phyloP scores from a whole-genome alignment of 2,888 invertebrate species.

The Drosophila anomalata region DNA sequence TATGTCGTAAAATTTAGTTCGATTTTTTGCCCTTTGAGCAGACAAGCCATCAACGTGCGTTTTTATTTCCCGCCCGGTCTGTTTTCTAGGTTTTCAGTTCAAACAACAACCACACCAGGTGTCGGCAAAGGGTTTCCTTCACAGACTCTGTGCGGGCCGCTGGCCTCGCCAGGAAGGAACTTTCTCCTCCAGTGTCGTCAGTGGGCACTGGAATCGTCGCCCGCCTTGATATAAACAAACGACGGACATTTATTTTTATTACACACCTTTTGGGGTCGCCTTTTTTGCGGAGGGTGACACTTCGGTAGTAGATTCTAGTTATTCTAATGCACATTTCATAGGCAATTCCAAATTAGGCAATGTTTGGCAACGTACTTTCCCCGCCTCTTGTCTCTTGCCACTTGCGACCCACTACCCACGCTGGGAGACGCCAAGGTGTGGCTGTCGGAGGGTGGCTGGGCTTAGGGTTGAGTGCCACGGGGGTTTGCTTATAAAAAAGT shows the following conservation, averaged over 20 bases:
- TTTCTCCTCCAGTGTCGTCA: not conserved
- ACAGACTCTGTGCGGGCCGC: slow-evolving; percentile 12
- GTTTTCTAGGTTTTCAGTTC: slow-evolving; percentile 29
- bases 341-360: slow-evolving; percentile 82
- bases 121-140: slow-evolving; percentile 58
- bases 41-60: slow-evolving; percentile 38
- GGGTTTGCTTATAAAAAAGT: slow-evolving; percentile 79
- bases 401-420: slow-evolving; percentile 5
- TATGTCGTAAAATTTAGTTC: slow-evolving; percentile 80
- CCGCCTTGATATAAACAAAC: slow-evolving; percentile 83
- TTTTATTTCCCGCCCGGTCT: slow-evolving; percentile 15
- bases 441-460: slow-evolving; percentile 12
- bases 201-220: slow-evolving; percentile 56
- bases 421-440: slow-evolving; percentile 59
- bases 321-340: slow-evolving; percentile 82
- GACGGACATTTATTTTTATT: slow-evolving; percentile 85
- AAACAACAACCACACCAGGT: slow-evolving; percentile 68
- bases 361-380: slow-evolving; percentile 67
- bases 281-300: slow-evolving; percentile 33
- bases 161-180: slow-evolving; percentile 36
- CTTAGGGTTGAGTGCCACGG: slow-evolving; percentile 17
- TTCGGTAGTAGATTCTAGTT: slow-evolving; percentile 78
- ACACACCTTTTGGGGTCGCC: slow-evolving; percentile 79
- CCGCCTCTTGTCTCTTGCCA: slow-evolving; percentile 1
- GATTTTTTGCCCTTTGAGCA: slow-evolving; percentile 59